phyloP scores from a whole-genome alignment of 2,888 invertebrate species.

The Stenodema calcarata region DNA sequence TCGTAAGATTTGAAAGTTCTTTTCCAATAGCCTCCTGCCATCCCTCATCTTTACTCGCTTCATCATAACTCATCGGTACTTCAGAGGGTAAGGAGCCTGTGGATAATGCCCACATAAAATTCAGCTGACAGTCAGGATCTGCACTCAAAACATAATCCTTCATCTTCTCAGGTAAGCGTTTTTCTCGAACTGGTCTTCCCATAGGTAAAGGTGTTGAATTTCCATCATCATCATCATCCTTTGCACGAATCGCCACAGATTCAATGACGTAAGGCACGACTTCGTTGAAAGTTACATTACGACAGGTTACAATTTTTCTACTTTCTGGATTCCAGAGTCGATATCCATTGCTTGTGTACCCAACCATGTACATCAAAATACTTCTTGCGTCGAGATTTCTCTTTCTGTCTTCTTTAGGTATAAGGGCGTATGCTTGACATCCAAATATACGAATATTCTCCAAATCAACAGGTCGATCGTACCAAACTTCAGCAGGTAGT shows the following conservation, averaged over 20 bases:
- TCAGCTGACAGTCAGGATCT: not conserved
- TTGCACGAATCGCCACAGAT: not conserved
- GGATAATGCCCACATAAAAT: not conserved
- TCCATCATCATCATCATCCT: not conserved
- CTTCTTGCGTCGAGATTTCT: not conserved
- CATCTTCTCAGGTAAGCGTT: not conserved
- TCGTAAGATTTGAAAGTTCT: not conserved
- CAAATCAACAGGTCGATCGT: not conserved
- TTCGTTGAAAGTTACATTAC: slow-evolving; percentile 3
- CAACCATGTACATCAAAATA: not conserved
- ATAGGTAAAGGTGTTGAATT: no score
- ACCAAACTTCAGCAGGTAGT: not conserved
- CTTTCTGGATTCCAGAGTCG: not conserved
- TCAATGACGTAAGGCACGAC: not conserved
- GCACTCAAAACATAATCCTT: not conserved
- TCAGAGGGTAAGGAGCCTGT: not conserved
- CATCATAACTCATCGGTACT: not conserved
- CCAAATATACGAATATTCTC: not conserved
- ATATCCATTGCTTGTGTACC: not conserved
- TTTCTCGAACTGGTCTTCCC: not conserved
- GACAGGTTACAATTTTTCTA: not conserved
- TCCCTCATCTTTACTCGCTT: not conserved
- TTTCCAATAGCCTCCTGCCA: not conserved
- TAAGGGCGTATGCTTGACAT: not conserved
- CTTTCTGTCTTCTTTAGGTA: not conserved